Evolutionary conservation across 2,797 vertebrate genomes (phyloP).

Genomic region (Anolis apletophallus): DNA sequence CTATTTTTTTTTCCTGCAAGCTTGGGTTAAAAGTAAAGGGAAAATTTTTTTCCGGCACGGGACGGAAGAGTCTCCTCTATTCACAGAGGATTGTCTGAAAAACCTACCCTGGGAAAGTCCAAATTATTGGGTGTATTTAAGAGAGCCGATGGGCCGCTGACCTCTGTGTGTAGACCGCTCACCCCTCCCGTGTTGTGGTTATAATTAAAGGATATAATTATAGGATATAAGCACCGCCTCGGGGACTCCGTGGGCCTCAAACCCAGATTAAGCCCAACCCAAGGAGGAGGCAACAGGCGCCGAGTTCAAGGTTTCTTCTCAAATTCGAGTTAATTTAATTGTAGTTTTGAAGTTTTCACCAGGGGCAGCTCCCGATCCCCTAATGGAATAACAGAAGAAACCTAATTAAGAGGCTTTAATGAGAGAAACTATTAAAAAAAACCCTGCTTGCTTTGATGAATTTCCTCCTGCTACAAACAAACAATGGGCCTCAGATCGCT

Average conservation of each 20-base stretch:
- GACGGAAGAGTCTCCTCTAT: too few species aligned
- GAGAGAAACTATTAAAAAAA: slow-evolving; percentile 57
- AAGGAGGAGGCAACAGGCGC: not conserved
- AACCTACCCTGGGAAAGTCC: too few species aligned
- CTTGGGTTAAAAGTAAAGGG: too few species aligned
- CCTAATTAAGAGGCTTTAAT: slow-evolving; percentile 41
- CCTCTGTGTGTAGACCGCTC: too few species aligned
- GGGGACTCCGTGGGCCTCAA: not conserved
- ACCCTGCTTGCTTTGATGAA: slow-evolving; percentile 43
- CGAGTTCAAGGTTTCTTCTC: slow-evolving; percentile 14
- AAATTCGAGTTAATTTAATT: not conserved
- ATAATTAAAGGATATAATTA: too few species aligned
- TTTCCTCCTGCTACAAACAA: slow-evolving; percentile 48
- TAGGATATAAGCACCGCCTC: not conserved
- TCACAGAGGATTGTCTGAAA: too few species aligned
- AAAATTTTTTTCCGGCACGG: too few species aligned
- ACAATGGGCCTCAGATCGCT: slow-evolving; percentile 24
- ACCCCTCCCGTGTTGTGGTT: too few species aligned
- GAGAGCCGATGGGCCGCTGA: too few species aligned
- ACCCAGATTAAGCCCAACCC: not conserved
- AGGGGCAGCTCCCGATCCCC: not conserved
- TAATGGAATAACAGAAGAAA: slow-evolving; percentile 54
- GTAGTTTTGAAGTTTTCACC: slow-evolving; percentile 24
- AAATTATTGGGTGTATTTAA: too few species aligned
- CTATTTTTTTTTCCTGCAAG: too few species aligned